A percentile compares a stretch with the other conserved stretches of the same genome.
phyloP scores from a whole-genome alignment of 2,888 invertebrate species.

The Mycogona germanica region DNA sequence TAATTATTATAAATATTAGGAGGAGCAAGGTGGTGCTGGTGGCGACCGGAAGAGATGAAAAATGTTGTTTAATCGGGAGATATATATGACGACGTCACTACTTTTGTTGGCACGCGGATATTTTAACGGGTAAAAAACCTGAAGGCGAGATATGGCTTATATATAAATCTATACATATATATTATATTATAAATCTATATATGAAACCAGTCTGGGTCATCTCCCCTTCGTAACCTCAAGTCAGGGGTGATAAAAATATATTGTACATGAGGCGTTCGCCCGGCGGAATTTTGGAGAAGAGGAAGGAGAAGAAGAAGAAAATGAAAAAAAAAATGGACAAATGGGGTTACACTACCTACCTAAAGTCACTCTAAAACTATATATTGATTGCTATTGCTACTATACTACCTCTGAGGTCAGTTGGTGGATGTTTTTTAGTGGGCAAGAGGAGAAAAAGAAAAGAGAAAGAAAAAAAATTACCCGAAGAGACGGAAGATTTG shows the following conservation, averaged over 20 bases:
- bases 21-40: conserved; percentile 4
- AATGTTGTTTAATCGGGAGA: too few relatives aligned
- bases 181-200: background rate
- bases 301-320: too few relatives aligned
- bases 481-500: too few relatives aligned
- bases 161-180: background rate
- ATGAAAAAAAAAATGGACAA: too few relatives aligned
- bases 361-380: conserved; percentile 5
- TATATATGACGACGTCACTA: too few relatives aligned
- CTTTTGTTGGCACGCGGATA: background rate
- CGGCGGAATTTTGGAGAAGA: conserved; percentile 7
- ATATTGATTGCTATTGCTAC: background rate
- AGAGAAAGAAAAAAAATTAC: too few relatives aligned
- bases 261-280: conserved; percentile 8
- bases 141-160: conserved; percentile 2
- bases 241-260: background rate
- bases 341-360: too few relatives aligned
- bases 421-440: background rate
- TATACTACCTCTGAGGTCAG: conserved; percentile 6
- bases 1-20: conserved; percentile 2
- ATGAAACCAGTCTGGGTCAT: conserved; percentile 9
- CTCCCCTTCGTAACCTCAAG: conserved; percentile 6
- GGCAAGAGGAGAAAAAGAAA: background rate
- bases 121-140: conserved; percentile 9
- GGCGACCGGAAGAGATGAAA: conserved; percentile 3